These are phyloP conservation scores for Sitodiplosis mosellana DNA, from an alignment of 1,140 invertebrate genomes.

Conservation along the genomic window DNA sequence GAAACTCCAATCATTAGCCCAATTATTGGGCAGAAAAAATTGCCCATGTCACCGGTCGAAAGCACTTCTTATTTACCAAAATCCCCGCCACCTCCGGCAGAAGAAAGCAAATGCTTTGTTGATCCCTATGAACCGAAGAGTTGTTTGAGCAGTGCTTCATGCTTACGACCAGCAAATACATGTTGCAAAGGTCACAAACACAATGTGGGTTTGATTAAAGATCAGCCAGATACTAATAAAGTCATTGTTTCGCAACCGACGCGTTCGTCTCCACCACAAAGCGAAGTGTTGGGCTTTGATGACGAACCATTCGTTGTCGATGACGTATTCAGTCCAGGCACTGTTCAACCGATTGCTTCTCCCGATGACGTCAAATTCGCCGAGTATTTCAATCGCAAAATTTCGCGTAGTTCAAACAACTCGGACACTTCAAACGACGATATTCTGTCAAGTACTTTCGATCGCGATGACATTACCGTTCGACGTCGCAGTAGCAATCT, in stretches of 20 bases:
- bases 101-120: constrained; percentile 14
- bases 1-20: not conserved
- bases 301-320: constrained; percentile 38
- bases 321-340: constrained; percentile 40
- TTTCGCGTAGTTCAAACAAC: constrained; percentile 41
- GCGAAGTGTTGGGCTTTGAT: constrained; percentile 38
- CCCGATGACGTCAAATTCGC: constrained; percentile 25
- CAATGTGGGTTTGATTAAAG: constrained; percentile 8
- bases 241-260: constrained; percentile 37
- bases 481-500: constrained; percentile 20
- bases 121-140: constrained; percentile 22
- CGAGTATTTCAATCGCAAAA: constrained; percentile 25
- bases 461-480: constrained; percentile 23
- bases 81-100: not conserved
- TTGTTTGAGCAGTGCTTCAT: constrained; percentile 33
- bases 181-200: constrained; percentile 12
- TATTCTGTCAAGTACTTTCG: constrained; percentile 29
- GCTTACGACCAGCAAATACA: constrained; percentile 22
- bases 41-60: not conserved
- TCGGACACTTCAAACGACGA: constrained; percentile 40
- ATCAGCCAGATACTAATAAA: constrained; percentile 19
- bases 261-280: constrained; percentile 31
- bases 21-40: too few species aligned
- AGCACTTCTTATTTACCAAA: not conserved
- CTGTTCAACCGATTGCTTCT: constrained; percentile 31